Evolutionary conservation across 2,113 vertebrate species (phyloP).

Genomic region (Xiphophorus couchianus): DNA sequence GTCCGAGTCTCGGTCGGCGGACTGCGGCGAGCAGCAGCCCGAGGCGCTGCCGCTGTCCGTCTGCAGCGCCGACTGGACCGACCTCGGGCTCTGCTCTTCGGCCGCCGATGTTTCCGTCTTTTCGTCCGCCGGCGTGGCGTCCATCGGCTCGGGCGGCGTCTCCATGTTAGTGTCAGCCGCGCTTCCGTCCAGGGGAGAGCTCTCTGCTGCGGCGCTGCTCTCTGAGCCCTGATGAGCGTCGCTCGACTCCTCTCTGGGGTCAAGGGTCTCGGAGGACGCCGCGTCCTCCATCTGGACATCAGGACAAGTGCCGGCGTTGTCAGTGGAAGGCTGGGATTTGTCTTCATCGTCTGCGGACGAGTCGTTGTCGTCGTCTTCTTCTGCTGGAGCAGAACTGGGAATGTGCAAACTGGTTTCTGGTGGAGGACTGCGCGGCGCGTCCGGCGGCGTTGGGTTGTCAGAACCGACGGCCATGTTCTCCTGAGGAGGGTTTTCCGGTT

Average conservation of each 20-base stretch:
- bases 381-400: slow-evolving; percentile 25
- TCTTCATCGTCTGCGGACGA: slow-evolving; percentile 60
- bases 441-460: slow-evolving; percentile 36
- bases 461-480: slow-evolving; percentile 32
- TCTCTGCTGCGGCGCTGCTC: slow-evolving; percentile 59
- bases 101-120: slow-evolving; percentile 66
- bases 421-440: slow-evolving; percentile 48
- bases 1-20: slow-evolving; percentile 87
- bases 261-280: slow-evolving; percentile 35
- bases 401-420: slow-evolving; percentile 53
- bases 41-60: slow-evolving; percentile 85
- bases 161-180: slow-evolving; percentile 61
- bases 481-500: slow-evolving; percentile 38
- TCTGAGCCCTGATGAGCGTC: slow-evolving; percentile 46
- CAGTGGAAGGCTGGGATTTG: slow-evolving; percentile 66
- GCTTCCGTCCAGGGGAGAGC: slow-evolving; percentile 50
- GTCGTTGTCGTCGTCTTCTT: slow-evolving; percentile 38
- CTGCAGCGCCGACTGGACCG: slow-evolving; percentile 72
- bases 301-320: slow-evolving; percentile 51
- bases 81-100: slow-evolving; percentile 61
- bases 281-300: slow-evolving; percentile 61
- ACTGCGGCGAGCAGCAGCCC: slow-evolving; percentile 75
- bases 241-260: slow-evolving; percentile 58
- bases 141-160: slow-evolving; percentile 62
- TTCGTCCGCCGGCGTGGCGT: slow-evolving; percentile 82